Conservation (phyloP, 2,113 vertebrate genomes). For the Ophthalmolycus amberensis region DNA sequence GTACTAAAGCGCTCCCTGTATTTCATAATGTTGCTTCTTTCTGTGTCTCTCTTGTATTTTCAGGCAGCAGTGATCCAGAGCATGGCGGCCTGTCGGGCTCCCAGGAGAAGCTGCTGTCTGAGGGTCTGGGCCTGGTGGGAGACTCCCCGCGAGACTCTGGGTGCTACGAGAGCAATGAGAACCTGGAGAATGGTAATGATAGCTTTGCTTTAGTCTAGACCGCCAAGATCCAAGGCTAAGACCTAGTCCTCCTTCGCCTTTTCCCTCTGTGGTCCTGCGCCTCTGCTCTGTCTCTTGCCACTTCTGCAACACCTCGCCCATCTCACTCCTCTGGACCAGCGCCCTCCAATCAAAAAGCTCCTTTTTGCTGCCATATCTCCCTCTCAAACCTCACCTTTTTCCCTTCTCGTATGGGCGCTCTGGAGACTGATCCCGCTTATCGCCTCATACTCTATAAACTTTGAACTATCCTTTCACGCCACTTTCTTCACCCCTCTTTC, state of each 20-base stretch:
- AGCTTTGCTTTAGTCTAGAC: slow-evolving; percentile 37
- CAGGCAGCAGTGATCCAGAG: slow-evolving; percentile 95
- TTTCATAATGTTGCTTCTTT: background rate
- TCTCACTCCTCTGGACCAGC: slow-evolving; percentile 53
- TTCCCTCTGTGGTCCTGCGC: slow-evolving; percentile 47
- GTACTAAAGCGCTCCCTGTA: background rate
- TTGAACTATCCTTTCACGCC: slow-evolving; percentile 54
- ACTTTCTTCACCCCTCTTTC: slow-evolving; percentile 68
- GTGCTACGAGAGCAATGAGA: slow-evolving; percentile 98
- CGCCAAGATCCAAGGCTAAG: background rate
- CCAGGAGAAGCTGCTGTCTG: slow-evolving; percentile 94
- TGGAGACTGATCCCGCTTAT: background rate
- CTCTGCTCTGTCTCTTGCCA: slow-evolving; percentile 46
- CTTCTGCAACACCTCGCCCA: slow-evolving; percentile 60
- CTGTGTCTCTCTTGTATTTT: slow-evolving; percentile 16
- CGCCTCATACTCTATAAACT: slow-evolving; percentile 48
- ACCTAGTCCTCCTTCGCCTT: slow-evolving; percentile 18
- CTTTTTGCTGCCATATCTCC: slow-evolving; percentile 21
- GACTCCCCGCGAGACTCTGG: slow-evolving; percentile 97
- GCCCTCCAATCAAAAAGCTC: slow-evolving; percentile 42
- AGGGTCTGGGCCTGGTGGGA: slow-evolving; percentile 86
- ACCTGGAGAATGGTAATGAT: slow-evolving; percentile 95
- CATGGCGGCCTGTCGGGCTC: slow-evolving; percentile 88
- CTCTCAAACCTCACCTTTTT: slow-evolving; percentile 19
- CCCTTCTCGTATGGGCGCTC: background rate